Evolutionary conservation across 2,797 vertebrate species (phyloP).

Genomic region (Heteromormyrus szaboi): DNA sequence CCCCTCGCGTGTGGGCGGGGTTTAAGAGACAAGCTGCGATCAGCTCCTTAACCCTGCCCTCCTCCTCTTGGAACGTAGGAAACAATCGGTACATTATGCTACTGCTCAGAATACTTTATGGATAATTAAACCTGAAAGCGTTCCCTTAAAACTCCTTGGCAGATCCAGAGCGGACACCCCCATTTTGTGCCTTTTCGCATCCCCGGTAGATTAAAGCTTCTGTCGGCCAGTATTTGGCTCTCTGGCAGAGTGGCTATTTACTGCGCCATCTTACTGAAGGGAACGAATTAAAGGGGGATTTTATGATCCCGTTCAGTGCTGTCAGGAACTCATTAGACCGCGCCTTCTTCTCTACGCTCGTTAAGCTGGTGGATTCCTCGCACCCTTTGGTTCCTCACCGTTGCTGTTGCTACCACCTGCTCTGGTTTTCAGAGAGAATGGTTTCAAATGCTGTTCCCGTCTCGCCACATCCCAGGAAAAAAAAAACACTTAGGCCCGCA

Average conservation of each 20-base stretch:
- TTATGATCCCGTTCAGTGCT: conserved; percentile 38
- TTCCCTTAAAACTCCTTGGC: conserved; percentile 3
- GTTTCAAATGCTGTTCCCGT: conserved; percentile 30
- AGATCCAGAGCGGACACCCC: not conserved
- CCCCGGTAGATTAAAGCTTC: conserved; percentile 32
- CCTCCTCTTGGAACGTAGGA: conserved; percentile 5
- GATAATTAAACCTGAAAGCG: conserved; percentile 25
- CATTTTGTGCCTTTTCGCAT: conserved; percentile 15
- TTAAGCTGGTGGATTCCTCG: conserved; percentile 14
- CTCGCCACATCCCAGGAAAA: conserved; percentile 18
- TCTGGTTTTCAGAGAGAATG: conserved; percentile 28
- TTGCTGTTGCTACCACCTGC: conserved; percentile 24
- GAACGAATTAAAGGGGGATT: conserved; percentile 30
- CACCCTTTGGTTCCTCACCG: conserved; percentile 19
- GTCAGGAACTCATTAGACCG: conserved; percentile 36
- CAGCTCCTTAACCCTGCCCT: not conserved
- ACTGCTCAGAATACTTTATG: conserved; percentile 26
- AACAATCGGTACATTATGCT: conserved; percentile 24
- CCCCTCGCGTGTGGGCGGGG: conserved; percentile 22
- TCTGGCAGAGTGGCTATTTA: conserved; percentile 39
- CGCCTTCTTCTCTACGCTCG: conserved; percentile 25
- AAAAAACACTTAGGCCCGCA: not conserved
- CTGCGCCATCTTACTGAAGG: conserved; percentile 36
- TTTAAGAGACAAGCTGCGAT: not conserved
- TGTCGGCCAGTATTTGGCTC: conserved; percentile 34